Base-by-base conservation (phyloP, 2,888 invertebrate genomes). In the Sinhomidia bicolor region DNA sequence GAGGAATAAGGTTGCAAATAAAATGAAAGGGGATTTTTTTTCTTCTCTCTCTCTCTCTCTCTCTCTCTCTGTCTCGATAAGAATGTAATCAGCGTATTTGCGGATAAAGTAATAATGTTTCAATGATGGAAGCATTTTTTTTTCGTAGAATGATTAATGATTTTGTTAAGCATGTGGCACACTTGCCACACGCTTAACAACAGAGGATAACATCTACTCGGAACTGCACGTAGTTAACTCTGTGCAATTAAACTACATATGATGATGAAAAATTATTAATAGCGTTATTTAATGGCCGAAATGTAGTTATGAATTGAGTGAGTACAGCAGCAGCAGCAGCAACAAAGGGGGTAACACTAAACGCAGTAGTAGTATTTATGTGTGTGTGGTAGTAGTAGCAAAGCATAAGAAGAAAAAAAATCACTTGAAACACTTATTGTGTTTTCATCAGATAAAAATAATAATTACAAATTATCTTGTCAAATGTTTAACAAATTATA, bases 221-320 rank as follows among this genome's bases (percentile, higher is more conserved):
- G 76, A 76, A 76, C 76, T 76, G 29, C 51, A 32, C 47, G 32
- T 29, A 76, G 76, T 26, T 76, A 51, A 76, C 29, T 76, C 12
- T 29, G 6, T 29, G 29, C 76, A 51, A 51, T 51, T n/a, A 47
- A 41, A 74, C 14, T 44, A 44, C n/a, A n/a, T n/a, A n/a, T n/a
- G n/a, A n/a, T 76, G 47, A 26, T 76, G 54, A 76, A 76, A 76
- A 51, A 51, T 51, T 44, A 3, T 12, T 51, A n/a, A 51, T 51
- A 12, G n/a, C 23, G 26, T 74, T 41, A n/a, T 12, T 47, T 74
- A 60, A 60, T 60, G 6, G 32, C 32, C 4, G 23, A 23, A 60
- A 4, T 5, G 23, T 4, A 57, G 14, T 17, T 65, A 36, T 36
- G 0, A 17, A 7, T 4, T 0, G n/a, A n/a, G n/a, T 6, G 65